A percentile compares a stretch with the other conserved stretches of the same genome.
Evolutionary conservation across 2,797 vertebrate genomes (phyloP).

Genomic region (Oophaga sylvatica): DNA sequence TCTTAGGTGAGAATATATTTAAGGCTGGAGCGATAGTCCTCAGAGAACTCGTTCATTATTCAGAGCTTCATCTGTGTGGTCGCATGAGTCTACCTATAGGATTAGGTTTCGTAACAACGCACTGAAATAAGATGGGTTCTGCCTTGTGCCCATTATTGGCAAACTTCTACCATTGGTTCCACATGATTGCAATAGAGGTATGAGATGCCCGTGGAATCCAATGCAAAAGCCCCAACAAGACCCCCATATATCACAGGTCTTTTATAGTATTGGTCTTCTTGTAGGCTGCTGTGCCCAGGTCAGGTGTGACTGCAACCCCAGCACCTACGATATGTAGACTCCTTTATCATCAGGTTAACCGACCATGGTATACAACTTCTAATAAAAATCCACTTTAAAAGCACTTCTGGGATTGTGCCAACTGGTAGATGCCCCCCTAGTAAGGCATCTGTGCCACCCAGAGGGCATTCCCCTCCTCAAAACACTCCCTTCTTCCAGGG

Average conservation of each 20-base stretch:
- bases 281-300: too few species aligned
- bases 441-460: too few species aligned
- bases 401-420: neutral
- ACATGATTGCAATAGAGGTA: neutral
- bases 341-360: neutral
- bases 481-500: neutral
- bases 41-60: slow-evolving; percentile 36
- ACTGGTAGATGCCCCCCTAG: neutral
- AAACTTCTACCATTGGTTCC: neutral
- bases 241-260: too few species aligned
- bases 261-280: too few species aligned
- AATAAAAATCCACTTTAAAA: neutral
- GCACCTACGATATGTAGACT: too few species aligned
- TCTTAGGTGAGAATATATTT: neutral
- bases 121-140: neutral
- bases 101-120: neutral
- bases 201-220: too few species aligned
- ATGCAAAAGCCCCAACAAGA: too few species aligned
- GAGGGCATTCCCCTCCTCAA: too few species aligned
- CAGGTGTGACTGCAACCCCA: too few species aligned
- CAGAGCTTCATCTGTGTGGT: slow-evolving; percentile 25
- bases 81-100: neutral
- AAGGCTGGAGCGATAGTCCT: neutral
- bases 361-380: neutral
- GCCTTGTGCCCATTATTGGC: neutral